Conservation (phyloP, 1,140 invertebrate species). For the Neuroterus valhalla region DNA sequence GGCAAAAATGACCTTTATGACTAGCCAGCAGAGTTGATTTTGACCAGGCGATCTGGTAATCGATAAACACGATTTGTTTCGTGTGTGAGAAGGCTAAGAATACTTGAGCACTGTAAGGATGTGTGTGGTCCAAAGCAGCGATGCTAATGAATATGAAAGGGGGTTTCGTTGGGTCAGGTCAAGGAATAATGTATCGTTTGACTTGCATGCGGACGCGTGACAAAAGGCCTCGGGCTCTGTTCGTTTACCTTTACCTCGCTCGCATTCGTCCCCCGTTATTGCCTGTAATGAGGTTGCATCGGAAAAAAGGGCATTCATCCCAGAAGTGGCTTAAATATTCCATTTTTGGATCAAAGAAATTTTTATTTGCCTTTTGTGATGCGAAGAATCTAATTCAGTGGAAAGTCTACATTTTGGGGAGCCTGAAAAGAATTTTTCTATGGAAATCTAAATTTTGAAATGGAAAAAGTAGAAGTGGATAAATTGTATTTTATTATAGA, state of each 20-base stretch:
- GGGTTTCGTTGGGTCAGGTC: slow-evolving; percentile 72
- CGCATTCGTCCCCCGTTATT: slow-evolving; percentile 22
- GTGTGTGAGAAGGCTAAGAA: slow-evolving; percentile 19
- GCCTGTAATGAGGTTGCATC: slow-evolving; percentile 17
- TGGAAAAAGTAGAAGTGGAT: no score
- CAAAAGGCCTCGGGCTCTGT: slow-evolving; percentile 58
- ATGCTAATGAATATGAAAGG: slow-evolving; percentile 73
- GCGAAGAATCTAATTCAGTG: slow-evolving; percentile 20
- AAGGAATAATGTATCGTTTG: slow-evolving; percentile 74
- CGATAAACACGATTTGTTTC: slow-evolving; percentile 38
- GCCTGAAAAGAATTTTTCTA: no score
- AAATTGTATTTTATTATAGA: no score
- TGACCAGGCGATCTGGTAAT: slow-evolving; percentile 19
- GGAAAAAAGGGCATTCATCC: slow-evolving; percentile 12
- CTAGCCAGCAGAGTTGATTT: not conserved
- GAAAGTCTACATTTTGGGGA: no score
- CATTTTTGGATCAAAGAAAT: not conserved
- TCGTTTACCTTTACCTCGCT: slow-evolving; percentile 53
- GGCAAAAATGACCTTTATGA: no score
- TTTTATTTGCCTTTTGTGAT: not conserved
- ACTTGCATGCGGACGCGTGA: slow-evolving; percentile 66
- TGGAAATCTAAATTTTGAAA: no score
- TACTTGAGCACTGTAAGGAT: slow-evolving; percentile 8
- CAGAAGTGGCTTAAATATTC: not conserved
- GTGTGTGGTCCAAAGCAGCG: slow-evolving; percentile 60